Evolutionary conservation across 2,113 vertebrate species (phyloP).

Genomic region (Lepus americanus): DNA sequence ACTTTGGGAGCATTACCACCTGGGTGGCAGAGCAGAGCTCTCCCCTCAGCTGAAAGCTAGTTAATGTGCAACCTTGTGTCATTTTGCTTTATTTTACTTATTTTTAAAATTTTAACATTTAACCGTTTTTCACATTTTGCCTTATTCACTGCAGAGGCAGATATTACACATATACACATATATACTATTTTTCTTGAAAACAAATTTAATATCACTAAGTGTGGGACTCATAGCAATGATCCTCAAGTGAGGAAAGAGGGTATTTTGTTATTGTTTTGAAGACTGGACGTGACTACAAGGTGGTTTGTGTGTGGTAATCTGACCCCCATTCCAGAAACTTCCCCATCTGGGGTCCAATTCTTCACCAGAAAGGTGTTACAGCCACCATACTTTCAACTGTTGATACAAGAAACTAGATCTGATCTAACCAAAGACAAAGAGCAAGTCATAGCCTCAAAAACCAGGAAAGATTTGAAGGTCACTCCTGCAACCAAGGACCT

Average conservation of each 20-base stretch:
- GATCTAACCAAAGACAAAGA: neutral
- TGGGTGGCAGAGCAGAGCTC: neutral
- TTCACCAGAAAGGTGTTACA: neutral
- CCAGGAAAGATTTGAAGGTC: neutral
- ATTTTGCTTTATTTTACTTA: too few relatives aligned
- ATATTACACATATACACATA: too few relatives aligned
- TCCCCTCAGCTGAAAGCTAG: neutral
- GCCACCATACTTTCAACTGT: neutral
- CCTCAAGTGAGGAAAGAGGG: too few relatives aligned
- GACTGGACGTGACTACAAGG: neutral
- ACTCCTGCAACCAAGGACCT: neutral
- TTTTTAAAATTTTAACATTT: too few relatives aligned
- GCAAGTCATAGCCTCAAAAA: neutral
- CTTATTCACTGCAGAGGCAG: too few relatives aligned
- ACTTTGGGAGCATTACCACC: neutral
- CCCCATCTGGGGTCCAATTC: neutral
- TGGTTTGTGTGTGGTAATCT: neutral
- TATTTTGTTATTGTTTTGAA: neutral
- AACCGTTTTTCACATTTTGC: too few relatives aligned
- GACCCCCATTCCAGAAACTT: neutral
- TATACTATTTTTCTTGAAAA: too few relatives aligned
- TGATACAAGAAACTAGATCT: neutral
- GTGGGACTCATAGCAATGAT: too few relatives aligned
- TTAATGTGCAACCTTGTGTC: neutral
- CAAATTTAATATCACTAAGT: too few relatives aligned